A percentile compares a stretch with the other conserved stretches of the same genome.
phyloP scores from a whole-genome alignment of 2,888 invertebrate species.

The Metacarcinus magister region DNA sequence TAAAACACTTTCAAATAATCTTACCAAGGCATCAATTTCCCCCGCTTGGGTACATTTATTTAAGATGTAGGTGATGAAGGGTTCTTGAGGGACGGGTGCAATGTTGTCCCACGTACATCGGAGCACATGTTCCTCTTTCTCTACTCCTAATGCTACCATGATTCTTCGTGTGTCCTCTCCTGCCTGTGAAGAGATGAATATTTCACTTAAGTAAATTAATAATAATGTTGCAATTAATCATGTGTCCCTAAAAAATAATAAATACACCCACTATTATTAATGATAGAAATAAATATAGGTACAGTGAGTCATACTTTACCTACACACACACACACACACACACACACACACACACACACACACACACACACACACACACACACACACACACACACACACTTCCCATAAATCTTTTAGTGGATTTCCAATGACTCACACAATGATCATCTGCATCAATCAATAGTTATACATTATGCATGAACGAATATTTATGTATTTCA shows the following conservation, averaged over 20 bases:
- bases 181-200: background rate
- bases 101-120: constrained; percentile 62
- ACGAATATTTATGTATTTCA: too few relatives aligned
- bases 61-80: constrained; percentile 60
- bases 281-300: background rate
- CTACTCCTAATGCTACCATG: constrained; percentile 62
- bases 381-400: too few relatives aligned
- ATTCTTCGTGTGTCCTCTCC: background rate
- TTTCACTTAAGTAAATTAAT: background rate
- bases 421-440: too few relatives aligned
- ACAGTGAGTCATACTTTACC: background rate
- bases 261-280: too few relatives aligned
- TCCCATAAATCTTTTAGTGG: too few relatives aligned
- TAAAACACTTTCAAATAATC: background rate
- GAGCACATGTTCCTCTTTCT: constrained; percentile 68
- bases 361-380: too few relatives aligned
- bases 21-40: constrained; percentile 65
- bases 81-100: constrained; percentile 41
- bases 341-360: too few relatives aligned
- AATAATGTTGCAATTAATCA: background rate
- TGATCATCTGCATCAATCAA: too few relatives aligned
- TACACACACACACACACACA: too few relatives aligned
- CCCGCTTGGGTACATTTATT: constrained; percentile 43
- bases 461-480: too few relatives aligned
- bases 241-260: too few relatives aligned